Conservation (phyloP, 2,113 vertebrate species). For the Elaphurus davidianus region DNA sequence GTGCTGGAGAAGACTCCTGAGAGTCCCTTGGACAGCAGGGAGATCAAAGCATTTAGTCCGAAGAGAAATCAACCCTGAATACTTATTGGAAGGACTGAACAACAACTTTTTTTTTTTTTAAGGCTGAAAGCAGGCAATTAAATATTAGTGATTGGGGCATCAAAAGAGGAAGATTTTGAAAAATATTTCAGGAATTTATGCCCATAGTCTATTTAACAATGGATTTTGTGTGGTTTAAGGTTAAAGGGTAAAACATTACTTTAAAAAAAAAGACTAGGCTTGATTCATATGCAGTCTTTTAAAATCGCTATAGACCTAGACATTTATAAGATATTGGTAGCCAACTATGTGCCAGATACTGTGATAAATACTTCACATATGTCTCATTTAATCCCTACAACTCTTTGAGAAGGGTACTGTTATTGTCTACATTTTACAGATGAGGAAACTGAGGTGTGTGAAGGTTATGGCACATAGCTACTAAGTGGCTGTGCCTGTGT, state of each 20-base stretch:
- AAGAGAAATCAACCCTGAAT: background rate
- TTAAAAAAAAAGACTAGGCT: background rate
- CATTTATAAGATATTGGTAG: background rate
- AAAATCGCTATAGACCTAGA: background rate
- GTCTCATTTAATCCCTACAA: background rate
- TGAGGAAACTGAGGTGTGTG: background rate
- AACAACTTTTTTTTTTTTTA: background rate
- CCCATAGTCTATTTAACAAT: background rate
- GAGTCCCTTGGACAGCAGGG: background rate
- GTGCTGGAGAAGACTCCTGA: background rate
- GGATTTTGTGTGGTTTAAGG: background rate
- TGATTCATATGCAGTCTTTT: background rate
- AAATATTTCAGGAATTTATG: background rate
- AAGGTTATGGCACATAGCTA: background rate
- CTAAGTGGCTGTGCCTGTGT: background rate
- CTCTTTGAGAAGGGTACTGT: background rate
- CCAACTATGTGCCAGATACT: background rate
- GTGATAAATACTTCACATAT: background rate
- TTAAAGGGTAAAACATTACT: background rate
- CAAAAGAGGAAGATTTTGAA: background rate
- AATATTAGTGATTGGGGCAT: background rate
- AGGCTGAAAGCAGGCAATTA: background rate
- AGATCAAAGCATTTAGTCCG: background rate
- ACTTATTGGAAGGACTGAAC: background rate
- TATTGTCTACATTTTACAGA: background rate